Conservation (phyloP, 2,797 vertebrate species). For the Adrianichthys oophorus region DNA sequence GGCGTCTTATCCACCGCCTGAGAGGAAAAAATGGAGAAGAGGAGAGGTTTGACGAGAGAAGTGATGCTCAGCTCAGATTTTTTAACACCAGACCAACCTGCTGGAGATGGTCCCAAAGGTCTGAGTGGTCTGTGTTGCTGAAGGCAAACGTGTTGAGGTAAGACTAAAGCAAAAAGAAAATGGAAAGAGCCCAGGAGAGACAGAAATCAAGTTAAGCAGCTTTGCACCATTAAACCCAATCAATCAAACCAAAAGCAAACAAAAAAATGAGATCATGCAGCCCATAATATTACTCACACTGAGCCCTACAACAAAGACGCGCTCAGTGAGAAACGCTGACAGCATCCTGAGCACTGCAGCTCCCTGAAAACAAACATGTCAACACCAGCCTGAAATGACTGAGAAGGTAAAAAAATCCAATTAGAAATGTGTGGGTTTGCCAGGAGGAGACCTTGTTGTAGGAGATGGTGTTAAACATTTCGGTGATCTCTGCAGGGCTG, state of each 20-base stretch:
- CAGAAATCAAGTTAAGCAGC: not conserved
- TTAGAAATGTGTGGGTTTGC: not conserved
- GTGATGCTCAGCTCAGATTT: not conserved
- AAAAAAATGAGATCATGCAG: not conserved
- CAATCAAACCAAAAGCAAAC: not conserved
- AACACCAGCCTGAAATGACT: not conserved
- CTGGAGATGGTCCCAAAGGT: slow-evolving; percentile 91
- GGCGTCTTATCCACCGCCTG: slow-evolving; percentile 72
- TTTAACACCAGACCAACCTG: slow-evolving; percentile 50
- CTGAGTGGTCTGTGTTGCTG: slow-evolving; percentile 76
- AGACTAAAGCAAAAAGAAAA: slow-evolving; percentile 70
- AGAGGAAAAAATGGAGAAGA: not conserved
- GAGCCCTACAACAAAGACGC: slow-evolving; percentile 84
- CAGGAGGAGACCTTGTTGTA: slow-evolving; percentile 88
- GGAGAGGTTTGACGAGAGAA: not conserved
- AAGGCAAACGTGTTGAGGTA: slow-evolving; percentile 86
- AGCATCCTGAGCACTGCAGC: slow-evolving; percentile 91
- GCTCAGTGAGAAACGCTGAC: slow-evolving; percentile 86
- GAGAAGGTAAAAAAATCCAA: not conserved
- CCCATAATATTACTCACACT: slow-evolving; percentile 76
- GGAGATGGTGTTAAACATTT: slow-evolving; percentile 88
- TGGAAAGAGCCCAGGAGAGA: not conserved
- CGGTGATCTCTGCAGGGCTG: slow-evolving; percentile 84
- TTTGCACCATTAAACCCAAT: not conserved
- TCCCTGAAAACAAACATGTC: slow-evolving; percentile 76